These are phyloP conservation scores for Pao palembangensis DNA, from an alignment of 2,113 vertebrate species.

Conservation along the genomic window DNA sequence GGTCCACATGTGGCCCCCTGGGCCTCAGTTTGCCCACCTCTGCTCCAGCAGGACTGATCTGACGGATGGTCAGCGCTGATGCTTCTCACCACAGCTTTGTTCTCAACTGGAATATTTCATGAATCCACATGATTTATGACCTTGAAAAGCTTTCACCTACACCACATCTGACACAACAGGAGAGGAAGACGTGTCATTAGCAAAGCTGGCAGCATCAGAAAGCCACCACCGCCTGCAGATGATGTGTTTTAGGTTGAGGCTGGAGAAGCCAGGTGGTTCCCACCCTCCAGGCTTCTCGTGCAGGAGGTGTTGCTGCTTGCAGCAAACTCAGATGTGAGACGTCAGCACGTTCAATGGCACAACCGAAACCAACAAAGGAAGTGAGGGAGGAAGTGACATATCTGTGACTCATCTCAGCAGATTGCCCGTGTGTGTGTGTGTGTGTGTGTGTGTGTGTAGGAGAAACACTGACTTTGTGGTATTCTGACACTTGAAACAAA, in stretches of 20 bases:
- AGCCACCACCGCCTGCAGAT: neutral
- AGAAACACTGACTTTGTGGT: neutral
- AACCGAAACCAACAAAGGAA: conserved; percentile 66
- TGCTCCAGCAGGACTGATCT: too few species aligned
- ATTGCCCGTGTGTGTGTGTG: conserved; percentile 14
- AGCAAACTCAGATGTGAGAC: conserved; percentile 28
- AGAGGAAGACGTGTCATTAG: neutral
- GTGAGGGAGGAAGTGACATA: conserved; percentile 58
- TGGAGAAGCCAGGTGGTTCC: neutral
- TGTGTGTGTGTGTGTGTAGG: neutral
- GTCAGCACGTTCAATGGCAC: conserved; percentile 45
- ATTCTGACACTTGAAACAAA: neutral
- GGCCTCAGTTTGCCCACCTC: too few species aligned
- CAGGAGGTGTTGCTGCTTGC: conserved; percentile 13
- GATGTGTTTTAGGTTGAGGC: neutral
- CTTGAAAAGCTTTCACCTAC: too few species aligned
- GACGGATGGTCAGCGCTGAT: too few species aligned
- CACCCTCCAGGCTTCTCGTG: conserved; percentile 4
- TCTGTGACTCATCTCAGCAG: conserved; percentile 10
- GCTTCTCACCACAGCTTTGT: too few species aligned
- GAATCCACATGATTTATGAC: too few species aligned
- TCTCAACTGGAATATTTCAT: too few species aligned
- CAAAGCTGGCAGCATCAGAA: conserved; percentile 4
- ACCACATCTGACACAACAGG: too few species aligned
- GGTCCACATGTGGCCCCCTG: too few species aligned